These are phyloP conservation scores for Hololepta plana DNA, from an alignment of 2,888 invertebrate species.

Conservation along the genomic window DNA sequence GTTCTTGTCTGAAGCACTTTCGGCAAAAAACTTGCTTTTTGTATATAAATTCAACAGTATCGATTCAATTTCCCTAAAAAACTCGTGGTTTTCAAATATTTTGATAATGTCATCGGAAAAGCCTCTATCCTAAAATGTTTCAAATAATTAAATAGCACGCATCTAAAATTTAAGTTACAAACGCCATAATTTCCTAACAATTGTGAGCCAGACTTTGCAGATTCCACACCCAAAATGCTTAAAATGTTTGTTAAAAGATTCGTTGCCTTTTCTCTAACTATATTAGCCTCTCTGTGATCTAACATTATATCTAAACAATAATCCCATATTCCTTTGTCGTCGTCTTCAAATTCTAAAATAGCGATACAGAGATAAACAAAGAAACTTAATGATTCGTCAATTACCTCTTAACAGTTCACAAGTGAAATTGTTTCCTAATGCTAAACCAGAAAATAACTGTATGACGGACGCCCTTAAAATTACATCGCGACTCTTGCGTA, in stretches of 20 bases:
- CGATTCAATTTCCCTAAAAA: constrained; percentile 17
- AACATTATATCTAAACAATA: constrained; percentile 20
- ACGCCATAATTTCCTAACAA: constrained; percentile 3
- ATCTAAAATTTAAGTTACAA: neutral
- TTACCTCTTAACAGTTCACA: constrained; percentile 21
- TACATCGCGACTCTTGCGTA: constrained; percentile 33
- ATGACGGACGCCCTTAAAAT: constrained; percentile 32
- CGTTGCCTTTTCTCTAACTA: constrained; percentile 37
- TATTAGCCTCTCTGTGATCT: constrained; percentile 31
- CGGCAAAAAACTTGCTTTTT: constrained; percentile 9
- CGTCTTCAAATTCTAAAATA: constrained; percentile 6
- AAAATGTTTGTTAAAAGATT: constrained; percentile 27
- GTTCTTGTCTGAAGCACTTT: constrained; percentile 1
- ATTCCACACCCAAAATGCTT: constrained; percentile 3
- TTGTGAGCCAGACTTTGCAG: no score
- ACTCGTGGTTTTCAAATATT: constrained; percentile 18
- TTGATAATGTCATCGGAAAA: constrained; percentile 9
- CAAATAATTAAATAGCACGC: no score
- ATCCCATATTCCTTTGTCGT: constrained; percentile 20
- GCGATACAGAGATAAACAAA: constrained; percentile 14
- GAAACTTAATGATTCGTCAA: constrained; percentile 7
- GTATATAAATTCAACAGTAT: constrained; percentile 16
- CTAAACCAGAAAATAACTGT: constrained; percentile 31
- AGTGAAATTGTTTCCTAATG: no score
- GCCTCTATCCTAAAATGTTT: constrained; percentile 9